Evolutionary conservation across 92 coral and sea anemone species (phyloP).

Genomic region (Porites evermanni): DNA sequence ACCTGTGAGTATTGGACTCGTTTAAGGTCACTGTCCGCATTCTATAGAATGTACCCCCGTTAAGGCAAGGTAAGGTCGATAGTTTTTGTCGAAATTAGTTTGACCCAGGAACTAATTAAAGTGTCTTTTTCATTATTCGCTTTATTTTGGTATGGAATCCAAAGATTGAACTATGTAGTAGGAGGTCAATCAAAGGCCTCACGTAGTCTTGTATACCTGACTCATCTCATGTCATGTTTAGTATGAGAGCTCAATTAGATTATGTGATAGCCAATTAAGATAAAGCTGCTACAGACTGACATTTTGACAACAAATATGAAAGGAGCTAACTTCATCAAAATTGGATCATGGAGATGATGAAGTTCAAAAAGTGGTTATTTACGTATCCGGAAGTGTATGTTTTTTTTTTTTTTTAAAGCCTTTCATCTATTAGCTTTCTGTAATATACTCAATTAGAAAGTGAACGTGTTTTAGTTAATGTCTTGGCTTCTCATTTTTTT

Average conservation of each 20-base stretch:
- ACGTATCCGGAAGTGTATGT: not conserved
- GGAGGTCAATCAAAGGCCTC: not conserved
- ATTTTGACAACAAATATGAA: slow-evolving; percentile 16
- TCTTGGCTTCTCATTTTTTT: too few species aligned
- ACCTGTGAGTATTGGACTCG: too few species aligned
- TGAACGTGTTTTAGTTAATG: too few species aligned
- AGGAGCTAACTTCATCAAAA: slow-evolving; percentile 13
- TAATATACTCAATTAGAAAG: too few species aligned
- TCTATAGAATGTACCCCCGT: too few species aligned
- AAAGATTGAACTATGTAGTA: not conserved
- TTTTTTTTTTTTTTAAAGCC: not conserved
- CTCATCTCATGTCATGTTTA: not conserved
- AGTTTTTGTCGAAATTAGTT: too few species aligned
- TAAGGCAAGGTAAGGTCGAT: too few species aligned
- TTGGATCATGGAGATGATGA: slow-evolving; percentile 21
- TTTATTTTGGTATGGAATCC: not conserved
- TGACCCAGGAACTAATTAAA: too few species aligned
- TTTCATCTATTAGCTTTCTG: too few species aligned
- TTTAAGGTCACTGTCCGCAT: too few species aligned
- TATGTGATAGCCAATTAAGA: slow-evolving; percentile 76
- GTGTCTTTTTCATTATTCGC: too few species aligned
- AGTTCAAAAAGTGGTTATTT: not conserved
- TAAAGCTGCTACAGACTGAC: slow-evolving; percentile 37
- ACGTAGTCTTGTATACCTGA: not conserved
- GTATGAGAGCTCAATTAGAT: slow-evolving; percentile 49